Percentiles rank a stretch among this genome's conserved stretches.
Evolutionary conservation across 2,888 invertebrate genomes (phyloP).

Genomic region (Hofmannophila pseudospretella): DNA sequence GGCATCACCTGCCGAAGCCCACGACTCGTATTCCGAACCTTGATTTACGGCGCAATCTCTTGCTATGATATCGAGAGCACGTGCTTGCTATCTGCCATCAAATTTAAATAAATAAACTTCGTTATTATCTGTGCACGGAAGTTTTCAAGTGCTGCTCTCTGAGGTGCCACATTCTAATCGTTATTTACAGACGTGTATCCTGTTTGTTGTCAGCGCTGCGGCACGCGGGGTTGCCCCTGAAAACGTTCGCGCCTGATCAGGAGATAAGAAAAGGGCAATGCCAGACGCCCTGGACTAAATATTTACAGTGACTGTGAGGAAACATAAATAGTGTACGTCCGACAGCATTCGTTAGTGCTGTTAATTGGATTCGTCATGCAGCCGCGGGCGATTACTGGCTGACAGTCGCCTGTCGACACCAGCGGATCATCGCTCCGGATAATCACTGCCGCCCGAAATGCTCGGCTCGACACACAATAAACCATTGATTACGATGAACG

Average conservation of each 20-base stretch:
- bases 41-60: constrained; percentile 44
- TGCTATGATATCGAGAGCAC: constrained; percentile 38
- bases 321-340: constrained; percentile 67
- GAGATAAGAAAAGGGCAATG: constrained; percentile 61
- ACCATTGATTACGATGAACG: constrained; percentile 18
- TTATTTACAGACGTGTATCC: constrained; percentile 58
- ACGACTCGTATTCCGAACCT: constrained; percentile 15
- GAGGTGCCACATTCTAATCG: constrained; percentile 53
- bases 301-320: constrained; percentile 70
- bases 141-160: constrained; percentile 43
- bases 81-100: constrained; percentile 37
- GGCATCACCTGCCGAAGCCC: constrained; percentile 60
- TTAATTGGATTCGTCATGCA: constrained; percentile 69
- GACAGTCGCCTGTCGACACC: constrained; percentile 15
- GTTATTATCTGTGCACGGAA: constrained; percentile 39
- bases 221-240: constrained; percentile 38
- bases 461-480: constrained; percentile 20
- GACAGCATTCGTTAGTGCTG: constrained; percentile 64
- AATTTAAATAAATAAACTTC: constrained; percentile 48
- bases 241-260: constrained; percentile 51
- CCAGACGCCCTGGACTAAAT: constrained; percentile 70
- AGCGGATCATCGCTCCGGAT: constrained; percentile 15
- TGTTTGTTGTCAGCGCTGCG: constrained; percentile 41
- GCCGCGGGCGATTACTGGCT: constrained; percentile 36
- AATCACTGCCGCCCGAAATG: constrained; percentile 20